Evolutionary conservation across 2,113 vertebrate species (phyloP).

Genomic region (Callithrix jacchus): DNA sequence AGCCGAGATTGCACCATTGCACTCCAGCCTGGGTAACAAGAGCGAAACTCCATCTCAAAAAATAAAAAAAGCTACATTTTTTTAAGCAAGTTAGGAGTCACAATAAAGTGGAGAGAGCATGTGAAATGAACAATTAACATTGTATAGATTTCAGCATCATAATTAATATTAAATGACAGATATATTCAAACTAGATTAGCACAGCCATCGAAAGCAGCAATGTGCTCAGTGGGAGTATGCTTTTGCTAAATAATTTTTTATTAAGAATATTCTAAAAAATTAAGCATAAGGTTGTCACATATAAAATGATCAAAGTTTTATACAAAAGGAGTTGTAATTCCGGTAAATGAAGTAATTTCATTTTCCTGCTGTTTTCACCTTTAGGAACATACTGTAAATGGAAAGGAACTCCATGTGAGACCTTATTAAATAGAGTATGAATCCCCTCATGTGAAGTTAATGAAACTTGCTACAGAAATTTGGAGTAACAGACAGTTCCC

Average conservation of each 20-base stretch:
- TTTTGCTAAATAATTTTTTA: constrained; percentile 86
- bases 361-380: constrained; percentile 86
- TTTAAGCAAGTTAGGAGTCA: constrained; percentile 87
- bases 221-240: constrained; percentile 83
- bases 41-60: too few relatives aligned
- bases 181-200: constrained; percentile 88
- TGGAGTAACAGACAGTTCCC: constrained; percentile 39
- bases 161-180: constrained; percentile 88
- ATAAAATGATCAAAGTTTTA: constrained; percentile 87
- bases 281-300: constrained; percentile 88
- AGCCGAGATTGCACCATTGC: too few relatives aligned
- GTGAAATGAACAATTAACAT: constrained; percentile 89
- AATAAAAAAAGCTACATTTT: constrained; percentile 84
- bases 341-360: constrained; percentile 85
- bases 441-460: constrained; percentile 83
- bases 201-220: constrained; percentile 82
- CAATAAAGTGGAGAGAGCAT: constrained; percentile 85
- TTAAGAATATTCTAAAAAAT: constrained; percentile 84
- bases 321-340: constrained; percentile 86
- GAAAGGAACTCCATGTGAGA: constrained; percentile 82
- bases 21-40: too few relatives aligned
- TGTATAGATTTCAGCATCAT: constrained; percentile 86
- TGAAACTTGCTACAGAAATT: constrained; percentile 73
- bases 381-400: constrained; percentile 84
- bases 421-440: constrained; percentile 82